Base-by-base conservation (phyloP, 2,113 vertebrate species). In the Nanorana parkeri region DNA sequence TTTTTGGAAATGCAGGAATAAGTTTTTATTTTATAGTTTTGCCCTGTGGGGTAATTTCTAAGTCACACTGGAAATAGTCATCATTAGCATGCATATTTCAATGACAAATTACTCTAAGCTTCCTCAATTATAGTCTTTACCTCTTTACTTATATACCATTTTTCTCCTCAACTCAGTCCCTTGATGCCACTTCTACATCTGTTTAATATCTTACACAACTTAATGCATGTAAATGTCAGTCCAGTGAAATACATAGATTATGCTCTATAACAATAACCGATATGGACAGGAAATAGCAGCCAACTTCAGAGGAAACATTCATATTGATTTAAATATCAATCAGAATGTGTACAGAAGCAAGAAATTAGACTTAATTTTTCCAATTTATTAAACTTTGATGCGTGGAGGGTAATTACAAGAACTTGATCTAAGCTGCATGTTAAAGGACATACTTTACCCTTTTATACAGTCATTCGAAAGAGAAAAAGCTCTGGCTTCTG, bases 181-280 rank as follows among this genome's bases (percentile, higher is more conserved):
- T 19, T 16, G 23, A 17, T 67, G 64, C 28, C 28, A 28, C 15
- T 67, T 32, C 32, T 29, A 67, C 28, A 67, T 67, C 64, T 67
- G 64, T 28, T 67, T 67, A 67, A 67, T 19, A 7, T 29, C 64
- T 29, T 29, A n/a, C 28, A 67, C 64, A 67, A 29, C 64, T 17
- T 23, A 26, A 32, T 32, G 17, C 32, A 29, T 32, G 64, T 23
- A 67, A 67, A 17, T 67, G 64, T 67, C 64, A 67, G 23, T 8
- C 64, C 19, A 17, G 16, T 17, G 15, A 17, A 8, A 67, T 67
- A 16, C 32, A 17, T 67, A 19, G 13, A 17, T 17, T 29, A 32
- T 26, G 32, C 26, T 67, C 11, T 29, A 17, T 29, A 15, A 29
- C 5, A 17, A 24, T 24, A 24, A 17, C 23, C 28, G 32, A 28